phyloP scores from a whole-genome alignment of 2,113 vertebrate genomes.

The Aix galericulata region DNA sequence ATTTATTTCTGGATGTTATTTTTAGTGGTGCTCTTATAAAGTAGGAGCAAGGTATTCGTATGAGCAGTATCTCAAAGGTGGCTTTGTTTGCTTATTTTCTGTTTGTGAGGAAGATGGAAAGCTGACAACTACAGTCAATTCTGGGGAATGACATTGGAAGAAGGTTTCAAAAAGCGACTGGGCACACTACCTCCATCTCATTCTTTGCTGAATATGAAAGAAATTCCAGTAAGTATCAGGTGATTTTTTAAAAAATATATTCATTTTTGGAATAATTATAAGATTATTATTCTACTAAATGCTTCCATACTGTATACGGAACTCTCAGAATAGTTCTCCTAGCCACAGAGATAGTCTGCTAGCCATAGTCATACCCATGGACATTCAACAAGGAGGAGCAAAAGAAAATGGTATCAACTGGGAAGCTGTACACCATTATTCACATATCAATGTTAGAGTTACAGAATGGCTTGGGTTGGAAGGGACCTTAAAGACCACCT shows the following conservation, averaged over 20 bases:
- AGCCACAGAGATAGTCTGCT: background rate
- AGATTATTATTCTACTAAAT: background rate
- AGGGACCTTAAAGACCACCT: background rate
- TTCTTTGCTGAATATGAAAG: conserved; percentile 73
- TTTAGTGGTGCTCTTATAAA: background rate
- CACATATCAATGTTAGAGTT: background rate
- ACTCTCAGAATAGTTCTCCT: background rate
- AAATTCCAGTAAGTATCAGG: conserved; percentile 66
- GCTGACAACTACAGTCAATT: conserved; percentile 80
- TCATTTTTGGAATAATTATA: background rate
- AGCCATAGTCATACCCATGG: background rate
- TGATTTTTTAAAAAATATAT: background rate
- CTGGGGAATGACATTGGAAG: conserved; percentile 80
- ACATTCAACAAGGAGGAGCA: background rate
- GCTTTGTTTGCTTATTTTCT: background rate
- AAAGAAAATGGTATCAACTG: background rate
- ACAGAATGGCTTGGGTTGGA: background rate
- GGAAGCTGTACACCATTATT: background rate
- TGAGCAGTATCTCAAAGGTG: background rate
- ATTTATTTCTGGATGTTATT: background rate
- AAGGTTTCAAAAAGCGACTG: conserved; percentile 75
- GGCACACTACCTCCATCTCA: conserved; percentile 76
- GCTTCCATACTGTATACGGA: background rate
- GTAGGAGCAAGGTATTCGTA: background rate
- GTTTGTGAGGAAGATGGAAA: conserved; percentile 75